Evolutionary conservation across 2,797 vertebrate genomes (phyloP).

Genomic region (Brotula barbata): DNA sequence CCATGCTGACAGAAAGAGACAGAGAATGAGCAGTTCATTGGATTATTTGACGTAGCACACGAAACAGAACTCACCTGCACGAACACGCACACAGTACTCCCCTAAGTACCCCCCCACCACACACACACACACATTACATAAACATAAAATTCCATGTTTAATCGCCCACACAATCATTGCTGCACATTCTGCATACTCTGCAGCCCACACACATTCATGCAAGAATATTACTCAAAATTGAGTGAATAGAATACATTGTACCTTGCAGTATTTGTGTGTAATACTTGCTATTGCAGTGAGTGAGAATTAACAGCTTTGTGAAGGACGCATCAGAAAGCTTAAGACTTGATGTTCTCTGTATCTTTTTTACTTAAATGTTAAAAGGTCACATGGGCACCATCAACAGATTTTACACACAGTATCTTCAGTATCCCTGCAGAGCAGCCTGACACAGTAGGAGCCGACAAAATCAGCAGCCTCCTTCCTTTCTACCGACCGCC

Average conservation of each 20-base stretch:
- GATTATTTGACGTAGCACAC: not conserved
- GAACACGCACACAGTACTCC: not conserved
- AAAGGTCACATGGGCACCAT: not conserved
- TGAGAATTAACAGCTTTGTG: too few species aligned
- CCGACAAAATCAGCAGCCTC: not conserved
- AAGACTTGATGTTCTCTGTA: too few species aligned
- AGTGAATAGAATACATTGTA: not conserved
- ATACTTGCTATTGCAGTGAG: too few species aligned
- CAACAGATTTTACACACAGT: not conserved
- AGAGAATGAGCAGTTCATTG: not conserved
- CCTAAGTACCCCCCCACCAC: not conserved
- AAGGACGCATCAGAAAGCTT: too few species aligned
- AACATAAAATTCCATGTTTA: not conserved
- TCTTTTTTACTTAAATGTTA: too few species aligned
- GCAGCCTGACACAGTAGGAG: not conserved
- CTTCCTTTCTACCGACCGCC: not conserved
- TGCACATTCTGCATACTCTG: not conserved
- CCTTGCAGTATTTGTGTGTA: not conserved
- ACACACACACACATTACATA: not conserved
- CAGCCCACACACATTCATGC: not conserved
- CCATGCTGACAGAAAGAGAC: not conserved
- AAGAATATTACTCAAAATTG: not conserved
- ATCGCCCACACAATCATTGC: not conserved
- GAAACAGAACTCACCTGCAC: not conserved
- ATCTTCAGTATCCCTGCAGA: not conserved